Evolutionary conservation across 1,140 invertebrate species (phyloP), one percentile per base, ranked within the genome.

Genomic region (Drosophila ironensis): DNA sequence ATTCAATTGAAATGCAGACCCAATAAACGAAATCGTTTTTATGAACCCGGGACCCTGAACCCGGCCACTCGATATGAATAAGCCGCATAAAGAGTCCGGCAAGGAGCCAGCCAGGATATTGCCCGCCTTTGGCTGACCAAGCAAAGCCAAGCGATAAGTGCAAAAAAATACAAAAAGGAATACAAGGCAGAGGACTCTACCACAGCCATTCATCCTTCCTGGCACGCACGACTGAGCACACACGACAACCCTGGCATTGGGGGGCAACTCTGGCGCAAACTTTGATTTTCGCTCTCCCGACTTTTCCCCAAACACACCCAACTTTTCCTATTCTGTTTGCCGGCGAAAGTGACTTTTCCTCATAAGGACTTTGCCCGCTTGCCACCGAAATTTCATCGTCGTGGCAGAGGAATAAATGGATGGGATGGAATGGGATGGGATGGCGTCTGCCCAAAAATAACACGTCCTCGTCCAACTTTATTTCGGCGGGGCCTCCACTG

Each of bases 211-310:
- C 25, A 57, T 33, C 35, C 24, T 33, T 30, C 14, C 8, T 22
- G n/a, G 12, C 35, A 57, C 20, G 56, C 56, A 60, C 56, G 56
- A 42, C 56, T 56, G 50, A 24, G 25, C 56, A 60, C 56, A 60
- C 51, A 56, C 51, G 56, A 60, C 51, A 33, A 24, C 56, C 51
- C 56, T 42, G 51, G 8, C 11, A n/a, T 7, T 24, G 53, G 25
- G 22, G 17, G 47, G 51, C 25, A 42, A 60, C 25, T 9, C 51
- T 25, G 16, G 11, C 14, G 5, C 25, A 11, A 41, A 60, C 51
- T 42, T 60, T 42, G 51, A 41, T 60, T 60, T 60, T 14, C 7
- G 27, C 51, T 12, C 3, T n/a, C n/a, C 28, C 3, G 1, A n/a
- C 7, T 11, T 20, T n/a, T 4, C 17, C 42, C 1, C 42, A 19